Evolutionary conservation across 1,140 invertebrate genomes (phyloP).

Genomic region (Lasaia peninsularis): DNA sequence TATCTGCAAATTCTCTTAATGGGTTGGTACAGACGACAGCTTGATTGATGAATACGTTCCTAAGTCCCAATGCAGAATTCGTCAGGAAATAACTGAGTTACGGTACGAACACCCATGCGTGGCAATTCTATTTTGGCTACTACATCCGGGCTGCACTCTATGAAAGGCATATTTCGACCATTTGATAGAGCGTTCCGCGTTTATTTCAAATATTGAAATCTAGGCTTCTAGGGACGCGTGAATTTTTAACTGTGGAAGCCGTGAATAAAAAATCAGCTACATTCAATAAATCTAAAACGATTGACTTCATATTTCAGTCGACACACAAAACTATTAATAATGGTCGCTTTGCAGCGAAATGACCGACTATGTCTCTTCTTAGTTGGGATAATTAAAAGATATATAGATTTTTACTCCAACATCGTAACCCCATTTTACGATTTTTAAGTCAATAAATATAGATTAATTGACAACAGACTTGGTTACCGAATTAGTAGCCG

Average conservation of each 20-base stretch:
- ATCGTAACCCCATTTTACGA: too few relatives aligned
- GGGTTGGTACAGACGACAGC: slow-evolving; percentile 20
- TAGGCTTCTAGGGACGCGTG: neutral
- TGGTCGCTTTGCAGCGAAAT: neutral
- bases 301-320: neutral
- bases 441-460: too few relatives aligned
- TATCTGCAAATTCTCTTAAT: too few relatives aligned
- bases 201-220: neutral
- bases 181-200: neutral
- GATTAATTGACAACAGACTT: too few relatives aligned
- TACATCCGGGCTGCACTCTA: slow-evolving; percentile 1
- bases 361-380: too few relatives aligned
- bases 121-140: slow-evolving; percentile 25
- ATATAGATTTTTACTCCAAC: too few relatives aligned
- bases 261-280: neutral
- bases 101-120: slow-evolving; percentile 14
- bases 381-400: too few relatives aligned
- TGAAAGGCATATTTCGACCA: neutral
- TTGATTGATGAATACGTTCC: slow-evolving; percentile 27
- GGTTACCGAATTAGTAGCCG: too few relatives aligned
- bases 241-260: neutral
- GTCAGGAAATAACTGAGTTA: slow-evolving; percentile 24
- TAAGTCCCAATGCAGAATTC: slow-evolving; percentile 22
- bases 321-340: neutral
- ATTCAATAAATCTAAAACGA: neutral